Percentiles rank a stretch among this genome's conserved stretches.
Evolutionary conservation across 2,888 invertebrate species (phyloP).

Genomic region (Xestia sexstrigata): DNA sequence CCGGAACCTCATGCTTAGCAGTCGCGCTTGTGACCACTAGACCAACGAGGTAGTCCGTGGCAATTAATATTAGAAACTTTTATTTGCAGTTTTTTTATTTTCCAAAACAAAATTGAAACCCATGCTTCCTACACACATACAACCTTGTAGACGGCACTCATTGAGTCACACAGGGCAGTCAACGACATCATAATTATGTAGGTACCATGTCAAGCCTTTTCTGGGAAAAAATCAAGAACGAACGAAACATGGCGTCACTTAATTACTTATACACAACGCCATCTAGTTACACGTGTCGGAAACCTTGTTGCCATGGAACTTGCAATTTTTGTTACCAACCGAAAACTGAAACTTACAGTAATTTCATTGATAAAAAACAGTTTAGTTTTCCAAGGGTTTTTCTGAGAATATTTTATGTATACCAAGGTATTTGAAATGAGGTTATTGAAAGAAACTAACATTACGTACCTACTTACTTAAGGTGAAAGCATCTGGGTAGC

Average conservation of each 20-base stretch:
- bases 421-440: not conserved
- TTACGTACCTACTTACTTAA: not conserved
- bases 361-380: not conserved
- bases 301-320: constrained; percentile 16
- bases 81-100: not conserved
- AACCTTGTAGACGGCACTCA: constrained; percentile 33
- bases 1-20: not conserved
- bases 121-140: constrained; percentile 4
- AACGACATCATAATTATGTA: constrained; percentile 55
- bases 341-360: not conserved
- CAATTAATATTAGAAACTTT: not conserved
- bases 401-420: not conserved
- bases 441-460: not conserved
- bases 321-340: not conserved
- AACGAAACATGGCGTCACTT: constrained; percentile 9
- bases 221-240: constrained; percentile 33
- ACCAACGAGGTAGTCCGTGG: not conserved
- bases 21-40: not conserved
- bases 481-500: no score
- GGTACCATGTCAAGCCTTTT: constrained; percentile 33
- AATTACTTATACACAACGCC: constrained; percentile 37
- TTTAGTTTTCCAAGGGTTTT: not conserved
- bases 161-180: constrained; percentile 29
- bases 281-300: constrained; percentile 22
- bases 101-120: not conserved